A percentile compares a stretch with the other conserved stretches of the same genome.
Evolutionary conservation across 2,888 invertebrate species (phyloP).

Genomic region (Caenorhabditis plicata): DNA sequence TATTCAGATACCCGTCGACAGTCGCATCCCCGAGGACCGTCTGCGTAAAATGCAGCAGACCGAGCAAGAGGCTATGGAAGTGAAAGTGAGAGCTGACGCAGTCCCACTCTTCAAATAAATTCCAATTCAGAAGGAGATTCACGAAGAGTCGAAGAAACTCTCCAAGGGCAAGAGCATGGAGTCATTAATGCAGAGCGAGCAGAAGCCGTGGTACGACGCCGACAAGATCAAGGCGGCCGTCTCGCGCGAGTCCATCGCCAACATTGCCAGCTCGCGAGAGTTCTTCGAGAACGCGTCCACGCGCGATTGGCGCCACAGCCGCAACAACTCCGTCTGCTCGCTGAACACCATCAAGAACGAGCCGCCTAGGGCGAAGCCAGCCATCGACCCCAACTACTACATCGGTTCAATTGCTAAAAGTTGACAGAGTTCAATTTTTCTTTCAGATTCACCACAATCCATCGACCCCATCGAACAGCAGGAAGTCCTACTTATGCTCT

Average conservation of each 20-base stretch:
- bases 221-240: constrained; percentile 33
- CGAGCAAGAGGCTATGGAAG: constrained; percentile 43
- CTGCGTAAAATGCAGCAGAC: constrained; percentile 50
- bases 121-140: constrained; percentile 19
- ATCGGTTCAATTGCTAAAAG: constrained; percentile 5
- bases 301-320: constrained; percentile 11
- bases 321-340: background rate
- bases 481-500: constrained; percentile 43
- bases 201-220: constrained; percentile 35
- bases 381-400: background rate
- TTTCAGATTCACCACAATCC: constrained; percentile 25
- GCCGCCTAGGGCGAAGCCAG: no score
- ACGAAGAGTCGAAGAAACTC: constrained; percentile 22
- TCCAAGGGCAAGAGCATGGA: constrained; percentile 45
- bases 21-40: constrained; percentile 48
- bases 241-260: constrained; percentile 38
- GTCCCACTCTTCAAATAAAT: background rate
- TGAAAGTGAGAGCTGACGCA: constrained; percentile 19
- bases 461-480: constrained; percentile 33
- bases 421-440: background rate
- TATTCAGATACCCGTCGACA: constrained; percentile 50
- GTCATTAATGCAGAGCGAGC: constrained; percentile 37
- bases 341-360: no score
- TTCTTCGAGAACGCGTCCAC: constrained; percentile 26
- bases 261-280: constrained; percentile 28